Conservation (phyloP, 2,888 invertebrate species). For the Hymenopus coronatus region DNA sequence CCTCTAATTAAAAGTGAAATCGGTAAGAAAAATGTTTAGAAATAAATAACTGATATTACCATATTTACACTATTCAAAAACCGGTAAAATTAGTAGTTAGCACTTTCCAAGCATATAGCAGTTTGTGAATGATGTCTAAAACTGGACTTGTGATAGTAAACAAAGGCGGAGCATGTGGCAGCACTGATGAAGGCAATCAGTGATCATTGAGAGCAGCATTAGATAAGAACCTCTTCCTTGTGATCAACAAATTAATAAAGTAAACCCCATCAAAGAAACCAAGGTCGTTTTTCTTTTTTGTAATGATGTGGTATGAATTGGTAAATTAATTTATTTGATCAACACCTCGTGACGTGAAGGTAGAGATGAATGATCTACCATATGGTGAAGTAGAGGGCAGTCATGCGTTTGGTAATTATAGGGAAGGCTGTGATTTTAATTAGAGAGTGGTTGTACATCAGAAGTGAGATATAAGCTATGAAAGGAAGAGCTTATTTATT, state of each 20-base stretch:
- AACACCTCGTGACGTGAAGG: constrained; percentile 14
- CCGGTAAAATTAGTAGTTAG: no score
- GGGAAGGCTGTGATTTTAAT: constrained; percentile 31
- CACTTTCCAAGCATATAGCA: no score
- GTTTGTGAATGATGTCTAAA: no score
- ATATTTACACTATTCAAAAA: no score
- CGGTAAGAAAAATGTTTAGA: no score
- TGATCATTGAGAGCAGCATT: constrained; percentile 2
- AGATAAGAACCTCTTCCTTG: constrained; percentile 23
- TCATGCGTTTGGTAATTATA: constrained; percentile 28
- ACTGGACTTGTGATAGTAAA: no score
- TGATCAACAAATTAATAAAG: constrained; percentile 30
- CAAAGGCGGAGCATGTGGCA: constrained; percentile 6
- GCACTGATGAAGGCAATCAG: constrained; percentile 5
- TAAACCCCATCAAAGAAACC: background rate
- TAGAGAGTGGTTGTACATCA: constrained; percentile 11
- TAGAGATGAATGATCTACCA: constrained; percentile 15
- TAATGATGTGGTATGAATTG: constrained; percentile 16
- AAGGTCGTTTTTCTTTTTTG: no score
- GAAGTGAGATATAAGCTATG: background rate
- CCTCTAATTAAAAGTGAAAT: no score
- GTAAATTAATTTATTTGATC: constrained; percentile 33
- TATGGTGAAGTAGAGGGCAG: constrained; percentile 1
- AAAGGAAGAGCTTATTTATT: background rate
- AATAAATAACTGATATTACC: no score